A percentile compares a stretch with the other conserved stretches of the same genome.
Conservation (phyloP, 2,888 invertebrate genomes). For the Cosmorhoe ocellata region DNA sequence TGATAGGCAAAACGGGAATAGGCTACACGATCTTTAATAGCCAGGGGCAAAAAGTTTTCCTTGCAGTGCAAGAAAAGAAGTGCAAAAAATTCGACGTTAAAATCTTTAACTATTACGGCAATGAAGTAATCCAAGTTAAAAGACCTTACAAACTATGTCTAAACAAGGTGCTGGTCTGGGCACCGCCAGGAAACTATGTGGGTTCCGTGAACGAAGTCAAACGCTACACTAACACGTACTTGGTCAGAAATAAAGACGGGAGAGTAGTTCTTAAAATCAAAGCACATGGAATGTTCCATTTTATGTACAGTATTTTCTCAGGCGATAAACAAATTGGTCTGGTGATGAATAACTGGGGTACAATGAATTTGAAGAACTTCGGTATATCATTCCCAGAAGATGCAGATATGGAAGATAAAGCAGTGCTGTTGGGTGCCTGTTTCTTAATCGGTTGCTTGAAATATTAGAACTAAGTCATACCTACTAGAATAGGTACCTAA, state of each 20-base stretch:
- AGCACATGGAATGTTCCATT: constrained; percentile 26
- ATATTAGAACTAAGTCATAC: constrained; percentile 21
- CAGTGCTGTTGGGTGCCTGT: constrained; percentile 53
- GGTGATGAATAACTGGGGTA: constrained; percentile 39
- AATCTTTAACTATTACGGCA: constrained; percentile 61
- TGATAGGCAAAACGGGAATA: constrained; percentile 43
- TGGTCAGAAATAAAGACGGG: constrained; percentile 42
- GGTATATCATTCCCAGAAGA: constrained; percentile 50
- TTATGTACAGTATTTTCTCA: constrained; percentile 39
- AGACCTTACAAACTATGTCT: constrained; percentile 39
- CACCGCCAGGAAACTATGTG: constrained; percentile 55
- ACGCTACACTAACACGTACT: constrained; percentile 37
- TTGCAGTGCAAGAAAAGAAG: constrained; percentile 46
- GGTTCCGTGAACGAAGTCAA: constrained; percentile 46
- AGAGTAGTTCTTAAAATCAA: constrained; percentile 43
- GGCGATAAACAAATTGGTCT: constrained; percentile 43
- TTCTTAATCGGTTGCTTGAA: constrained; percentile 51
- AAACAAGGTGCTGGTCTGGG: constrained; percentile 49
- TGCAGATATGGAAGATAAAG: constrained; percentile 47
- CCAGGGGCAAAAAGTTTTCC: constrained; percentile 56
- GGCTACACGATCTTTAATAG: constrained; percentile 60
- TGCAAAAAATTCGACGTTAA: constrained; percentile 45
- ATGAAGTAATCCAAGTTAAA: constrained; percentile 56
- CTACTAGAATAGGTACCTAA: too few species aligned
- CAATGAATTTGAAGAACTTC: constrained; percentile 37